Evolutionary conservation across 64 coral and sea anemone genomes (phyloP).

Genomic region (Platygyra sinensis): DNA sequence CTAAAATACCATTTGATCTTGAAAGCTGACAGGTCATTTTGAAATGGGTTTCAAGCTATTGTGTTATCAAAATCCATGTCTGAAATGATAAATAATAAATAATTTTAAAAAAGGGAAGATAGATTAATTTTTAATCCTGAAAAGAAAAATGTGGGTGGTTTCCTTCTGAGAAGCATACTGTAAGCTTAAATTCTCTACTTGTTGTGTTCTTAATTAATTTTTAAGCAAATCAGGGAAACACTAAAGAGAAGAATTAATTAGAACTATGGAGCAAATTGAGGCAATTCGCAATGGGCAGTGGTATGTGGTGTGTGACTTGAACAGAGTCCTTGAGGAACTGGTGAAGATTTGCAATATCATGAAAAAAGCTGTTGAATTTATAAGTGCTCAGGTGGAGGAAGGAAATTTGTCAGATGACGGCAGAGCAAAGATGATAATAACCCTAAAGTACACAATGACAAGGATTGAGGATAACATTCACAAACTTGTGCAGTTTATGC

Average conservation of each 20-base stretch:
- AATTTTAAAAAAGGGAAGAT: no score
- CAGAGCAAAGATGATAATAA: slow-evolving; percentile 61
- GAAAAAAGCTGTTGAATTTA: slow-evolving; percentile 39
- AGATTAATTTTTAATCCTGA: no score
- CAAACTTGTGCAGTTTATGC: slow-evolving; percentile 79
- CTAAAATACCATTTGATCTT: no score
- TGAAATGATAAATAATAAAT: no score
- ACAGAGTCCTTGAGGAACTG: slow-evolving; percentile 68
- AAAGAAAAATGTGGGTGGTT: no score
- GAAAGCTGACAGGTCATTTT: no score
- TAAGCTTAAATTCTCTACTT: no score
- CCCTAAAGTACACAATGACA: slow-evolving; percentile 53
- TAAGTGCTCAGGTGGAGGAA: slow-evolving; percentile 38
- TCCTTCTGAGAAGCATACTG: no score
- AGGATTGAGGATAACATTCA: slow-evolving; percentile 61
- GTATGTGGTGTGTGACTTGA: slow-evolving; percentile 66
- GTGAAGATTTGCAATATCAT: slow-evolving; percentile 54
- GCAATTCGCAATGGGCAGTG: slow-evolving; percentile 57
- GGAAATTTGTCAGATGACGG: slow-evolving; percentile 60
- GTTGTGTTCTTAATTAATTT: neutral
- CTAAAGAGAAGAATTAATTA: neutral
- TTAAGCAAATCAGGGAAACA: neutral
- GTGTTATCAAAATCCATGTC: no score
- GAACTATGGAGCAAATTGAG: slow-evolving; percentile 56
- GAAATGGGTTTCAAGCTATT: no score